Conservation (phyloP, 2,888 invertebrate species). For the Drosophila tanythrix region DNA sequence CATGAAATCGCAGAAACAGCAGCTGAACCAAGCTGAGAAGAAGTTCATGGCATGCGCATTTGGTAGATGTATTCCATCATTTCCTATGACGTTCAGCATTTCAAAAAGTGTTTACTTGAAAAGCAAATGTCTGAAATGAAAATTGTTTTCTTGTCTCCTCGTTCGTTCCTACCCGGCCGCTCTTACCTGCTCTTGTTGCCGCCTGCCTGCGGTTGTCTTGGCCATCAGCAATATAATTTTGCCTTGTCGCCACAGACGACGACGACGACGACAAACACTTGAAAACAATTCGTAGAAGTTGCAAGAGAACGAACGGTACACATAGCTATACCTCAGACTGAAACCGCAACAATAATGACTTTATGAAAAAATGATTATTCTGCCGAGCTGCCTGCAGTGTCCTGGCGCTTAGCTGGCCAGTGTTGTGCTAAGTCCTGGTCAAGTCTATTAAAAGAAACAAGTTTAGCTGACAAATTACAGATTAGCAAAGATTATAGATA, state of each 20-base stretch:
- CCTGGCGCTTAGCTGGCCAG: slow-evolving; percentile 20
- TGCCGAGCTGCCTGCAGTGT: slow-evolving; percentile 51
- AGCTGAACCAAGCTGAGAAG: slow-evolving; percentile 6
- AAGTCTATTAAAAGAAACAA: slow-evolving; percentile 64
- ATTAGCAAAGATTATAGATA: slow-evolving; percentile 4
- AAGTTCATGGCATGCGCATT: neutral
- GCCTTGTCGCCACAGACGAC: slow-evolving; percentile 49
- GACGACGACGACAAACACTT: slow-evolving; percentile 74
- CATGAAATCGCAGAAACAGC: slow-evolving; percentile 29
- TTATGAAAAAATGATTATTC: slow-evolving; percentile 80
- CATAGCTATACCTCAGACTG: slow-evolving; percentile 44
- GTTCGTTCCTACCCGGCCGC: slow-evolving; percentile 1
- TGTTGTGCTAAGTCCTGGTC: slow-evolving; percentile 24
- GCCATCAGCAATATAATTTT: slow-evolving; percentile 71
- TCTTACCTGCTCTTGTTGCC: slow-evolving; percentile 13
- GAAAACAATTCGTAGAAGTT: slow-evolving; percentile 66
- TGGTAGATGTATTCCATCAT: slow-evolving; percentile 46
- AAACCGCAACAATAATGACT: slow-evolving; percentile 76
- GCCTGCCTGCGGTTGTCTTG: slow-evolving; percentile 45
- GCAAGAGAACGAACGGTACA: slow-evolving; percentile 9
- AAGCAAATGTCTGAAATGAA: slow-evolving; percentile 68
- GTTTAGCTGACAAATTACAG: slow-evolving; percentile 26
- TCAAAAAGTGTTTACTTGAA: slow-evolving; percentile 67
- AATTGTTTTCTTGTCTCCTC: slow-evolving; percentile 72
- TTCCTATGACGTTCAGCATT: slow-evolving; percentile 64